Percentiles rank a stretch among this genome's conserved stretches.
These are phyloP conservation scores for Nasonia vitripennis DNA, from an alignment of 1,140 invertebrate genomes.

Conservation along the genomic window DNA sequence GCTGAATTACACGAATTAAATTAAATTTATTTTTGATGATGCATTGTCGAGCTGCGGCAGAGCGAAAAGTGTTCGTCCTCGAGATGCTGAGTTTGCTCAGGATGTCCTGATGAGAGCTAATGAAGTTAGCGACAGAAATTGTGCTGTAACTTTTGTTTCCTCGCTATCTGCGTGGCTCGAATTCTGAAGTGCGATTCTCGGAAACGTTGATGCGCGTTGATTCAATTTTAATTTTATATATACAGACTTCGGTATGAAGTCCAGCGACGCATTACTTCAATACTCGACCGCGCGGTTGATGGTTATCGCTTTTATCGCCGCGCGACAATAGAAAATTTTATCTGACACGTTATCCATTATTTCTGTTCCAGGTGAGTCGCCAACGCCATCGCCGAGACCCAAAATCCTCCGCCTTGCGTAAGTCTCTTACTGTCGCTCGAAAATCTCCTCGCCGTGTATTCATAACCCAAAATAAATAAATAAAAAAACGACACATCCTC, in stretches of 20 bases:
- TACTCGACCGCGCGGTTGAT: no score
- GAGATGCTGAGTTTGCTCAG: not conserved
- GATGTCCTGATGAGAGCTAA: not conserved
- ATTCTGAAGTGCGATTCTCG: not conserved
- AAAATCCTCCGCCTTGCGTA: not conserved
- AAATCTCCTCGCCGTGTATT: no score
- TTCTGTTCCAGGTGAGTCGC: not conserved
- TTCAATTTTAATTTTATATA: no score
- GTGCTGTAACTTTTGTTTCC: not conserved
- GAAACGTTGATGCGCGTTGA: not conserved
- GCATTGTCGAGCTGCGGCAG: not conserved
- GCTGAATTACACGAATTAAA: not conserved
- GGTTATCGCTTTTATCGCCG: no score
- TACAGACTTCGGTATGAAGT: no score
- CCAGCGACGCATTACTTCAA: no score
- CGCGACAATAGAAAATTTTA: not conserved
- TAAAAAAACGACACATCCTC: no score
- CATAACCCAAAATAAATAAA: no score
- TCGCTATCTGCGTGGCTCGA: not conserved
- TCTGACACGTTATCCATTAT: not conserved
- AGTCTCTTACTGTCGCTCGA: not conserved
- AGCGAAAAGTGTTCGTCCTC: not conserved
- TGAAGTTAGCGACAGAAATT: not conserved
- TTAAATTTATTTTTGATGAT: constrained; percentile 7
- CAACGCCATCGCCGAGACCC: no score